Conservation (phyloP, 2,797 vertebrate species). For the Bradypus variegatus region DNA sequence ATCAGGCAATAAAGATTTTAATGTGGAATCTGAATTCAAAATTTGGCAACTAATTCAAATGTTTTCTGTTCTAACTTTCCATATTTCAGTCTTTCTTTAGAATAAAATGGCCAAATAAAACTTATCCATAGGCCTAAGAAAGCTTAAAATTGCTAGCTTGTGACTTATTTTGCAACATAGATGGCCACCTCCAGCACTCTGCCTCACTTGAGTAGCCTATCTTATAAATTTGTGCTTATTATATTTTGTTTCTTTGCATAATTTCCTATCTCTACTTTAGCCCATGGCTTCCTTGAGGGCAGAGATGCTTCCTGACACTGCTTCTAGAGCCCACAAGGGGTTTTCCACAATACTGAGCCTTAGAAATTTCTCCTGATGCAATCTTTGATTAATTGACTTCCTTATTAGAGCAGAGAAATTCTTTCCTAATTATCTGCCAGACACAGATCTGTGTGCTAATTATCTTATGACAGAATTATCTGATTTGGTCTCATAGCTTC, state of each 20-base stretch:
- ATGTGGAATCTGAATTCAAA: not conserved
- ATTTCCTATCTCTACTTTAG: not conserved
- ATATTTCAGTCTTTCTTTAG: not conserved
- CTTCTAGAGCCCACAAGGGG: not conserved
- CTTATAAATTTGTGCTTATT: not conserved
- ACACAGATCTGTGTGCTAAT: not conserved
- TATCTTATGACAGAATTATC: not conserved
- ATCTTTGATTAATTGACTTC: not conserved
- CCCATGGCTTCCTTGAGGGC: not conserved
- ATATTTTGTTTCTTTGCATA: not conserved
- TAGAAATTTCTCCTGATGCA: not conserved
- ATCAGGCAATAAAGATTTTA: not conserved
- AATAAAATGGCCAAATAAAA: not conserved
- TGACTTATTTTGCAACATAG: not conserved
- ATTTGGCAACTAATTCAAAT: not conserved
- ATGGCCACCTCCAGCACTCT: rapidly evolving
- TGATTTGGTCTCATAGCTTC: not conserved
- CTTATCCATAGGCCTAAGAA: not conserved
- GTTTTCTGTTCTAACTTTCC: not conserved
- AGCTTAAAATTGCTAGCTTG: not conserved
- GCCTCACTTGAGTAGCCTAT: not conserved
- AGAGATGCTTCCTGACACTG: not conserved
- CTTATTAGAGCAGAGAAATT: not conserved
- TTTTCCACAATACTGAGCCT: too few relatives aligned
- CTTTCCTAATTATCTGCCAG: not conserved